Base-by-base conservation (phyloP, 2,797 vertebrate genomes). In the Enteromius anoplus region DNA sequence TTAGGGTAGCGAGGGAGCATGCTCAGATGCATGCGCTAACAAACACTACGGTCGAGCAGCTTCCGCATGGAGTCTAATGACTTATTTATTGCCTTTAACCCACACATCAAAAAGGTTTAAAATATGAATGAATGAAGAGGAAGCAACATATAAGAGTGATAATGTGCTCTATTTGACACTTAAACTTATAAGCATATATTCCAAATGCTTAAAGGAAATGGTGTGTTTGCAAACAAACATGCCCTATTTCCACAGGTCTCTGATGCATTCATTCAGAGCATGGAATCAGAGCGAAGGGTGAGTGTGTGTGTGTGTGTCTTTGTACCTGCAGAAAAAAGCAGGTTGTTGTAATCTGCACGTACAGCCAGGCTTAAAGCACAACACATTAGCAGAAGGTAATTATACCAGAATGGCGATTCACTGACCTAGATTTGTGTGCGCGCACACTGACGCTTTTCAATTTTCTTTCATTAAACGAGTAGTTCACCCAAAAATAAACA, bases 331-430 rank as follows among this genome's bases (percentile, higher is more conserved):
- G 75, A 65, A 85, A 29, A 85, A 89, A 91, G 84, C 83, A 69
- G 66, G 68, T 86, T 80, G 51, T 90, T 92, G 90, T 94, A 93
- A 93, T 93, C 89, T 91, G 92, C 87, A 91, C 89, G 87, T 92
- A 81, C 89, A 90, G 76, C 81, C 88, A 86, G 83, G 87, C 89
- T 94, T 93, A 93, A 86, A 93, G 88, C 47, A 45, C 85, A 88
- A 90, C 85, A 88, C 86, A 89, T 90, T 89, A 88, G 89, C 91
- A 88, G 85, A 91, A 91, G 86, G 89, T 90, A 93, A 93, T 94
- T 93, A 93, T 89, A 87, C 88, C 86, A 82, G 89, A 85, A 86
- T 84, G 86, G 89, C 87, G 92, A 91, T 88, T 88, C 86, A 81
- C 66, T 91, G 90, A 88, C 90, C 90, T 91, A 89, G 91, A 93